Evolutionary conservation across 2,113 vertebrate genomes (phyloP), one percentile per base, ranked within the genome.

Genomic region (Epinephelus fuscoguttatus): DNA sequence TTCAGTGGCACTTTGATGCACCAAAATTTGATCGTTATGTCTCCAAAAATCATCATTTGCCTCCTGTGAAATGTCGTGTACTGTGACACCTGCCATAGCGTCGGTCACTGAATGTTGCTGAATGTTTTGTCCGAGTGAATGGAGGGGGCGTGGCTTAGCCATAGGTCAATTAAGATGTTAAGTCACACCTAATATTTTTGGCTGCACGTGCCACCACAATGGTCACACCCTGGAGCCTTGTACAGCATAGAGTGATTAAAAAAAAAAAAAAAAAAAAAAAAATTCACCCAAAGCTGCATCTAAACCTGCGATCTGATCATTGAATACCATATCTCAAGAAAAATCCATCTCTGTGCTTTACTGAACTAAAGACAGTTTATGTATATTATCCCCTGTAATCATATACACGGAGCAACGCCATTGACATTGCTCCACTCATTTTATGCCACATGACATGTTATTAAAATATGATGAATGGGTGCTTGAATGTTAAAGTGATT

Each of bases 401-500:
- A 67, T 10, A 69, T 19, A 21, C 49, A 45, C 5, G 11, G 27
- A 49, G 70, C 18, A 71, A 18, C 56, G 47, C 17, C 60, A 50
- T 0, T 55, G 56, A 53, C 53, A 53, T 45, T 17, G 5, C 3
- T 23, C 2, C 12, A 33, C 47, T 45, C 12, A 15, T 40, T 23
- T 45, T 21, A 42, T 37, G 15, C 33, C 6, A n/a, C 21, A 21
- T 59, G 80, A 52, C 42, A 49, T 47, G 27, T 59, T 77, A 78
- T 74, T 78, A 80, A 52, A 78, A 78, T 27, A 69, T 85, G 50
- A 88, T 53, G 12, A 83, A 82, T 76, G 19, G 66, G 21, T 56
- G 78, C 19, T 10, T 47, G 45, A 52, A 47, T 67, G 40, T 40
- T 61, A 60, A 84, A n/a, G 0, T 50, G 42, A 74, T 70, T 70